phyloP scores from a whole-genome alignment of 2,797 vertebrate species.

The Darevskia mixta region DNA sequence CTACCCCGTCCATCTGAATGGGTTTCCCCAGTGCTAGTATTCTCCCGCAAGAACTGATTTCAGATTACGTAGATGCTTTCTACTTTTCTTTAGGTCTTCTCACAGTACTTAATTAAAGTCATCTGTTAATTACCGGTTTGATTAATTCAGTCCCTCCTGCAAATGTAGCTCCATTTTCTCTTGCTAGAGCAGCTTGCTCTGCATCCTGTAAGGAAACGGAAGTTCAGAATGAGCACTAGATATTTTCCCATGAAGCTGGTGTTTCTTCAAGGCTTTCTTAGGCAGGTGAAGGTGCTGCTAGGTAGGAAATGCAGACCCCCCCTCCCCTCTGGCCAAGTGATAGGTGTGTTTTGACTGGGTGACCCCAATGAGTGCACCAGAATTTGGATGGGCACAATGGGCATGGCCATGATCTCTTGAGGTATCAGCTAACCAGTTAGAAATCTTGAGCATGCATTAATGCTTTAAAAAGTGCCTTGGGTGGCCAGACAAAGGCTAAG shows the following conservation, averaged over 20 bases:
- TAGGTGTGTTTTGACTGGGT: neutral
- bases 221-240: neutral
- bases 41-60: neutral
- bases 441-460: neutral
- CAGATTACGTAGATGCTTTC: neutral
- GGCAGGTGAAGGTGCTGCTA: neutral
- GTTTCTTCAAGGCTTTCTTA: neutral
- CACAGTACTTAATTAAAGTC: neutral
- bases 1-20: too few relatives aligned
- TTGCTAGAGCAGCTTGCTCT: constrained; percentile 80
- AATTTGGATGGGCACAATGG: neutral
- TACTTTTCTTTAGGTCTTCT: neutral
- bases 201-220: constrained; percentile 74
- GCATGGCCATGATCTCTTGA: neutral
- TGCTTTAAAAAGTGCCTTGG: neutral
- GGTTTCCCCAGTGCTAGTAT: neutral
- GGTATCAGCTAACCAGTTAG: neutral
- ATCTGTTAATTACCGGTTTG: constrained; percentile 78
- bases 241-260: neutral
- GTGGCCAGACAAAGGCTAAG: neutral
- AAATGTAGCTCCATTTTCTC: constrained; percentile 81
- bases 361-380: neutral
- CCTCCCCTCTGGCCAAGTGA: neutral
- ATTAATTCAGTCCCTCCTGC: constrained; percentile 88
- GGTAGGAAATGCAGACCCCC: neutral